A percentile compares a stretch with the other conserved stretches of the same genome.
Evolutionary conservation across 1,140 invertebrate genomes (phyloP).

Genomic region (Aphelinus atriplicis): DNA sequence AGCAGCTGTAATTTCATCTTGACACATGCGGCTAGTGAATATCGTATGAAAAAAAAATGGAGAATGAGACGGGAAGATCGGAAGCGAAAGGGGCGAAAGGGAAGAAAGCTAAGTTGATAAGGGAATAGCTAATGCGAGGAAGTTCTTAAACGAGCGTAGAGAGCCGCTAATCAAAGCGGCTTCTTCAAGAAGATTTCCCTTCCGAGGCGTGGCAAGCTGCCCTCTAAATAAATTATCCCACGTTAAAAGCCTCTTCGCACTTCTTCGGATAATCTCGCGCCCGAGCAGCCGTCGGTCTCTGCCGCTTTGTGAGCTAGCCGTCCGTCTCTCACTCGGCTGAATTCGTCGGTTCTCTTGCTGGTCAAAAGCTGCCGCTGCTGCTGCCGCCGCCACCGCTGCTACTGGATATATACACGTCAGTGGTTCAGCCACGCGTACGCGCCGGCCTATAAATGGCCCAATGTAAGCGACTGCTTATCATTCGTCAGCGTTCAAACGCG

Average conservation of each 20-base stretch:
- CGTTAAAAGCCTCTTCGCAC: constrained; percentile 54
- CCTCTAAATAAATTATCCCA: constrained; percentile 54
- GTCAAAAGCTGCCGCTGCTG: background rate
- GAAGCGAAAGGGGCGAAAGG: background rate
- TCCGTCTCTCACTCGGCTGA: background rate
- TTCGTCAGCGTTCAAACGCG: background rate
- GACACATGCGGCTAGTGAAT: background rate
- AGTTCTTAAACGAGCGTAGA: constrained; percentile 15
- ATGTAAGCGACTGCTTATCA: constrained; percentile 8
- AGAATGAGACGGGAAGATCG: background rate
- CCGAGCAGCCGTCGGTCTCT: background rate
- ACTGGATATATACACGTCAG: background rate
- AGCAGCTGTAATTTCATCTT: background rate
- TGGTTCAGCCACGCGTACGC: background rate
- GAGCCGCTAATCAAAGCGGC: constrained; percentile 50
- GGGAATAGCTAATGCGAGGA: constrained; percentile 20
- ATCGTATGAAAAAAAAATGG: background rate
- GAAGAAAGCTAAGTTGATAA: constrained; percentile 20
- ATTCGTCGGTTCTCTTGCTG: background rate
- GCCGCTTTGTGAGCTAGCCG: background rate
- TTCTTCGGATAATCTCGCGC: constrained; percentile 50
- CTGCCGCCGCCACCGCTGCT: background rate
- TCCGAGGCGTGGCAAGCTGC: constrained; percentile 35
- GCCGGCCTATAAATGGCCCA: background rate
- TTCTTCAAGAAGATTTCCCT: constrained; percentile 47